Percentiles rank a stretch among this genome's conserved stretches.
phyloP scores from a whole-genome alignment of 2,888 invertebrate species.

The Cataglyphis livida region DNA sequence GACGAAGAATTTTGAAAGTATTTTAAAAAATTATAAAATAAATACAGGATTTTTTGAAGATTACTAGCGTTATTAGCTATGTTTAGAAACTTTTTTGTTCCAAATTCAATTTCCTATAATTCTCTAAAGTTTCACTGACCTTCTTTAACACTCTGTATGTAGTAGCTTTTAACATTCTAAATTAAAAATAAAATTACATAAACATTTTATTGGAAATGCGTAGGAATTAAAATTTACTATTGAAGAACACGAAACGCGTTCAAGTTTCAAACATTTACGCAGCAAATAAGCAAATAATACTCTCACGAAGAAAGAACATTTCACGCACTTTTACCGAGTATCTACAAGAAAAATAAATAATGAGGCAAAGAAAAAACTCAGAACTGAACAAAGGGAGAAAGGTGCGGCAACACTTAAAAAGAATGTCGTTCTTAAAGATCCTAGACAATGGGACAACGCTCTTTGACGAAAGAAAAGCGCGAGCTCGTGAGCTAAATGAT shows the following conservation, averaged over 20 bases:
- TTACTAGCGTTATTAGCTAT: too few species aligned
- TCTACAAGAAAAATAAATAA: slow-evolving; percentile 24
- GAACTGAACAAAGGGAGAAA: slow-evolving; percentile 7
- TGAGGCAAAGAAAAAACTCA: slow-evolving; percentile 1
- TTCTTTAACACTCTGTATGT: too few species aligned
- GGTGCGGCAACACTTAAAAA: neutral
- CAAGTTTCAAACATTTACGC: neutral
- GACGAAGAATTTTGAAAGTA: too few species aligned
- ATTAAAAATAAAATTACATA: slow-evolving; percentile 5
- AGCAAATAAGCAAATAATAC: neutral
- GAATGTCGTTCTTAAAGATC: slow-evolving; percentile 9
- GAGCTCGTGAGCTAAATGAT: slow-evolving; percentile 4
- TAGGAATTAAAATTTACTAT: neutral
- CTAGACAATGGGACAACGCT: slow-evolving; percentile 20
- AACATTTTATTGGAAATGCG: neutral
- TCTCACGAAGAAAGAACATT: slow-evolving; percentile 11
- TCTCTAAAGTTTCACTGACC: too few species aligned
- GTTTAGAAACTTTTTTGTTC: too few species aligned
- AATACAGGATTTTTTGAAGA: too few species aligned
- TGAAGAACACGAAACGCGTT: slow-evolving; percentile 1
- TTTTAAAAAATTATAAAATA: too few species aligned
- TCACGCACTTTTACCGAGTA: neutral
- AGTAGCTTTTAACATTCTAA: neutral
- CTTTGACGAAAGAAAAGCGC: slow-evolving; percentile 22
- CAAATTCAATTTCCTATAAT: too few species aligned